These are phyloP conservation scores for Acanthococcus lagerstroemiae DNA, from an alignment of 2,888 invertebrate species.

Conservation along the genomic window DNA sequence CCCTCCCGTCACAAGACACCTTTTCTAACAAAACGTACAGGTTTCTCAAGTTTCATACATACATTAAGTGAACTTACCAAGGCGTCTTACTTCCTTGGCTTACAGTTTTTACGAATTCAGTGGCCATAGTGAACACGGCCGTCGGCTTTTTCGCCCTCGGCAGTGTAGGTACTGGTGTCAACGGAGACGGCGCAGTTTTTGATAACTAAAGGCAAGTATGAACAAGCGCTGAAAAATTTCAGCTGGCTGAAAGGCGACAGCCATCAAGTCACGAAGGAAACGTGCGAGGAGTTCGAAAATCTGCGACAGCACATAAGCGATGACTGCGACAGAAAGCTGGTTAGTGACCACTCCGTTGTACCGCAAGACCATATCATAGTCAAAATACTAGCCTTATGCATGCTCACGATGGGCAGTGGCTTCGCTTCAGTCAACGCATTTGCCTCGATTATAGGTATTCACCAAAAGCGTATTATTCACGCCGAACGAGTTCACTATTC, in stretches of 20 bases:
- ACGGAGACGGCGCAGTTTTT: slow-evolving; percentile 36
- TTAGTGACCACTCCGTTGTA: not conserved
- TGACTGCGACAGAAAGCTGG: too few species aligned
- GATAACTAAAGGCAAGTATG: slow-evolving; percentile 24
- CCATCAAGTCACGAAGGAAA: not conserved
- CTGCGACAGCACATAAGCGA: not conserved
- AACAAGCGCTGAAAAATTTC: slow-evolving; percentile 26
- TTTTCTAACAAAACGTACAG: too few species aligned
- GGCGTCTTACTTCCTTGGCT: too few species aligned
- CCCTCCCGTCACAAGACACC: too few species aligned
- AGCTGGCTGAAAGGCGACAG: slow-evolving; percentile 1
- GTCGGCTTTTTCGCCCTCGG: too few species aligned
- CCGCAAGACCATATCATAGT: not conserved
- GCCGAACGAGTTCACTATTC: not conserved
- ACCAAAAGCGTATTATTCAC: not conserved
- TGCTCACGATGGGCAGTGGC: not conserved
- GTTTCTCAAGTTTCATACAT: too few species aligned
- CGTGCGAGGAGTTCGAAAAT: not conserved
- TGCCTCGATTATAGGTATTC: not conserved
- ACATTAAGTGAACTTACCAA: too few species aligned
- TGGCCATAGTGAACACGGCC: too few species aligned
- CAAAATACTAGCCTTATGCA: not conserved
- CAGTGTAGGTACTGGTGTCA: too few species aligned
- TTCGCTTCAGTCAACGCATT: not conserved
- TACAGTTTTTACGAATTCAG: too few species aligned